Percentiles rank a stretch among this genome's conserved stretches.
phyloP scores from a whole-genome alignment of 1,140 invertebrate species.

The Drosophila sproati region DNA sequence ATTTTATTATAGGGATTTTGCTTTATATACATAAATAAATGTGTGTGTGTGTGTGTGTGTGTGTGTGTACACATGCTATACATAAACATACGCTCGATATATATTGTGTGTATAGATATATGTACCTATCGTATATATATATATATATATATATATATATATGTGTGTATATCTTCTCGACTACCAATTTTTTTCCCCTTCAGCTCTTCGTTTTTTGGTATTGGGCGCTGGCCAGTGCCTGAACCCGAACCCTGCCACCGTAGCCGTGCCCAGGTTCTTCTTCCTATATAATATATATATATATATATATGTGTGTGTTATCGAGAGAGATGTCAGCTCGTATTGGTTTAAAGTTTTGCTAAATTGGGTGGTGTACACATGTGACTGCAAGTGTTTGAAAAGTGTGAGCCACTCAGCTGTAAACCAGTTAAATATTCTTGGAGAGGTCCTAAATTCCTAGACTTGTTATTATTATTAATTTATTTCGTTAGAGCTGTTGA shows the following conservation, averaged over 20 bases:
- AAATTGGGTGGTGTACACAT: constrained; percentile 7
- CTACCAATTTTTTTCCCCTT: constrained; percentile 29
- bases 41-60: constrained; percentile 30
- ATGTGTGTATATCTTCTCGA: constrained; percentile 44
- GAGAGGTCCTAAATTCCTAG: too few relatives aligned
- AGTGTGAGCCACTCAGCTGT: background rate
- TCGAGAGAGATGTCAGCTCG: constrained; percentile 56
- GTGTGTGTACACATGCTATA: constrained; percentile 41
- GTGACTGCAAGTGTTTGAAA: background rate
- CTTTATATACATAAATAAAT: constrained; percentile 49
- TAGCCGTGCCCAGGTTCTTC: constrained; percentile 7
- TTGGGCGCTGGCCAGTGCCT: constrained; percentile 56
- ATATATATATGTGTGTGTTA: constrained; percentile 25
- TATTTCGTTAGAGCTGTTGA: too few relatives aligned
- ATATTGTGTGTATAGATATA: constrained; percentile 55
- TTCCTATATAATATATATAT: background rate
- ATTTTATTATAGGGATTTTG: constrained; percentile 79
- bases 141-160: constrained; percentile 39
- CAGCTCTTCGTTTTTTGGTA: constrained; percentile 48
- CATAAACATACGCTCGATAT: constrained; percentile 49
- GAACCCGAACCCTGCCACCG: constrained; percentile 27
- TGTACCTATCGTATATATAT: constrained; percentile 33
- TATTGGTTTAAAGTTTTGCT: constrained; percentile 52
- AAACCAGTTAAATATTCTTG: too few relatives aligned
- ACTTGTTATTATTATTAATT: too few relatives aligned